These are phyloP conservation scores for Lysiphlebus fabarum DNA, from an alignment of 1,140 invertebrate species.

Conservation along the genomic window DNA sequence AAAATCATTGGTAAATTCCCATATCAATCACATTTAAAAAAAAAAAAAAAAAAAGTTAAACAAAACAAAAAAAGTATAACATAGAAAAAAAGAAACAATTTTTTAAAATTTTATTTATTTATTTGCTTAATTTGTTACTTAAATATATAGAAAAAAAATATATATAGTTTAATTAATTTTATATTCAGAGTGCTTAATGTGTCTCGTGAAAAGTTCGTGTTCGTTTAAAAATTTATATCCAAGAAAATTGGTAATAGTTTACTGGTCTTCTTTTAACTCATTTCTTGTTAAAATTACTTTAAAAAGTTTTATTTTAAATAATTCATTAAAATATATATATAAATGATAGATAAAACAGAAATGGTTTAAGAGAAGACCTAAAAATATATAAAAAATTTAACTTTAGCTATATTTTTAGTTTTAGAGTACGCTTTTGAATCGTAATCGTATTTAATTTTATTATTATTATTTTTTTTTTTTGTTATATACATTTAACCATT, in stretches of 20 bases:
- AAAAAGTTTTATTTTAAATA: constrained; percentile 12
- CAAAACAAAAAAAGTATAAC: too few species aligned
- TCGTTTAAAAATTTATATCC: constrained; percentile 13
- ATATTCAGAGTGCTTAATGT: constrained; percentile 16
- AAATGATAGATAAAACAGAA: constrained; percentile 4
- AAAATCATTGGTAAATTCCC: background rate
- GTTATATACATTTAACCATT: background rate
- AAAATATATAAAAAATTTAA: background rate
- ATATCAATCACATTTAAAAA: background rate
- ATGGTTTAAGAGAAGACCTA: background rate
- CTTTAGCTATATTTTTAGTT: constrained; percentile 14
- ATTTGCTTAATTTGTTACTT: too few species aligned
- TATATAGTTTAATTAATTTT: too few species aligned
- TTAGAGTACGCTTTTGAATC: constrained; percentile 18
- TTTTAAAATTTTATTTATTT: too few species aligned
- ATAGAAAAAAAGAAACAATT: too few species aligned
- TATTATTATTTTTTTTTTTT: constrained; percentile 15
- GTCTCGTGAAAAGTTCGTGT: constrained; percentile 21
- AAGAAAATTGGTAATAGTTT: constrained; percentile 17
- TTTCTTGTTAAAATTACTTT: constrained; percentile 2
- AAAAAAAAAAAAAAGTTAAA: too few species aligned
- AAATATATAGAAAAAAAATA: too few species aligned
- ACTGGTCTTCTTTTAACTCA: background rate
- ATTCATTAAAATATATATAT: constrained; percentile 8
- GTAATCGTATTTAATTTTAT: constrained; percentile 19